Percentiles rank a stretch among this genome's conserved stretches.
Conservation (phyloP, 1,140 invertebrate species). For the Coptotermes formosanus region DNA sequence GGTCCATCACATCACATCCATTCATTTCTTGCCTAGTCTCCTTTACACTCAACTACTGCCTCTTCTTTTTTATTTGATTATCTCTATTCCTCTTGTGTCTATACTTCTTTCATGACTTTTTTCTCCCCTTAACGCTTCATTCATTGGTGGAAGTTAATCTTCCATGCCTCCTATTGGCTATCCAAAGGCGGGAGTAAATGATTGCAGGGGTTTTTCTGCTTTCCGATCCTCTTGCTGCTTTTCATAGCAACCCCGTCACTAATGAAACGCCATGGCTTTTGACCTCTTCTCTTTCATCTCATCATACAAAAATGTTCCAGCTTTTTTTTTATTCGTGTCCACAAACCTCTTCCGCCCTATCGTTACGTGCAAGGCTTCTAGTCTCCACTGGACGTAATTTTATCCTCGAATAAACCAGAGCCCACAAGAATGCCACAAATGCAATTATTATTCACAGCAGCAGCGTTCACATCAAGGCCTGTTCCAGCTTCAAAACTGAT, state of each 20-base stretch:
- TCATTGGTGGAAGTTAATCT: constrained; percentile 15
- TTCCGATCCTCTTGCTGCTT: not conserved
- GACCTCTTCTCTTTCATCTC: constrained; percentile 1
- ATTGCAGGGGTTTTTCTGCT: not conserved
- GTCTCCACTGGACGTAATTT: no score
- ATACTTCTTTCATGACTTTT: not conserved
- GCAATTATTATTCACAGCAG: no score
- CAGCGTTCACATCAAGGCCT: no score
- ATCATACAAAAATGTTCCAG: not conserved
- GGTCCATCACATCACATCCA: constrained; percentile 3
- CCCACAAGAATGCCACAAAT: no score
- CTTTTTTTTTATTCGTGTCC: not conserved
- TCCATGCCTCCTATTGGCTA: not conserved
- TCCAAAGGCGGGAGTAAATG: not conserved
- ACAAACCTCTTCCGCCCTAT: not conserved
- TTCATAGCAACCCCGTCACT: not conserved
- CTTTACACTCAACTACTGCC: not conserved
- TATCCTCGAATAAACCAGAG: no score
- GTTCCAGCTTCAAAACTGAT: no score
- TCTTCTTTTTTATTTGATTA: not conserved
- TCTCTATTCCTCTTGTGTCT: not conserved
- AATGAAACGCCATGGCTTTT: constrained; percentile 2
- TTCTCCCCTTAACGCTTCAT: not conserved
- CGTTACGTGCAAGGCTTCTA: not conserved
- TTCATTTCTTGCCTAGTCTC: constrained; percentile 7